These are phyloP conservation scores for Callionymus lyra DNA, from an alignment of 2,113 vertebrate genomes.

Conservation along the genomic window DNA sequence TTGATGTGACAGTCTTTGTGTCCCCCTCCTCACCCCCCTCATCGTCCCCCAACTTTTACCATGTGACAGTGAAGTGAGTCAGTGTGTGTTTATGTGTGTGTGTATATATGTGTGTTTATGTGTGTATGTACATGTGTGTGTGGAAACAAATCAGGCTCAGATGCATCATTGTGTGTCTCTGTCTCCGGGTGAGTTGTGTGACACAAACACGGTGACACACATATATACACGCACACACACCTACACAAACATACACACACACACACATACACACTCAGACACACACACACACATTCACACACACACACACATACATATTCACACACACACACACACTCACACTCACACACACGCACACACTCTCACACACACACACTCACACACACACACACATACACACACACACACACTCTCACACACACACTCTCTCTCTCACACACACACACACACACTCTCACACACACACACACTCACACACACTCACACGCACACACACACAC, in stretches of 20 bases:
- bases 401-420: conserved; percentile 2
- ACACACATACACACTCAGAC: conserved; percentile 23
- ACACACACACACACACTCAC: conserved; percentile 2
- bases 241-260: conserved; percentile 28
- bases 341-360: conserved; percentile 30
- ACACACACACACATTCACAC: conserved; percentile 4
- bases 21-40: conserved; percentile 10
- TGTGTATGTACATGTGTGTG: conserved; percentile 6
- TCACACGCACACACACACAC: conserved; percentile 4
- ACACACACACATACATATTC: conserved; percentile 14
- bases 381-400: conserved; percentile 39
- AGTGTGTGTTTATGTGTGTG: no score
- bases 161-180: conserved; percentile 44
- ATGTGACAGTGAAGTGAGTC: conserved; percentile 43
- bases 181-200: conserved; percentile 26
- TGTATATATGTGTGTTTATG: no score
- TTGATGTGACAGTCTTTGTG: conserved; percentile 71
- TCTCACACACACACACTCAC: conserved; percentile 3
- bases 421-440: conserved; percentile 19
- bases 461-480: conserved; percentile 19
- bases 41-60: conserved; percentile 44
- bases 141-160: conserved; percentile 60
- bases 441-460: conserved; percentile 27
- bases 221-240: conserved; percentile 38
- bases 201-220: conserved; percentile 39